Conservation (phyloP, 1,140 invertebrate genomes). For the Conus betulinus region DNA sequence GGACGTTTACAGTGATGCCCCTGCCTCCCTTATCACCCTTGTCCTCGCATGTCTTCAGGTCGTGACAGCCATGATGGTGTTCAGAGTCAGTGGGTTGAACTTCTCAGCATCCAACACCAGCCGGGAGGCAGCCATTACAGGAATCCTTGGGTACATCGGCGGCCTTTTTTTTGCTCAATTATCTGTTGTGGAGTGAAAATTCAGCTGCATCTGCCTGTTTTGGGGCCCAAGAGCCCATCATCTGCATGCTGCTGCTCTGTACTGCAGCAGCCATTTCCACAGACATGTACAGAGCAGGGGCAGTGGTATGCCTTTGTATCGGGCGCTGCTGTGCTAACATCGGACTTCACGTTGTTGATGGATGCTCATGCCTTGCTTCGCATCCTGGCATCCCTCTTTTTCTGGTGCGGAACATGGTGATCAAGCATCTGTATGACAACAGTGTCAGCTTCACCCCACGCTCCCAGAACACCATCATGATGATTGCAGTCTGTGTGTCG, state of each 20-base stretch:
- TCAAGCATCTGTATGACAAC: conserved; percentile 17
- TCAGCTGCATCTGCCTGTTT: conserved; percentile 1
- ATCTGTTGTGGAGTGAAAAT: conserved; percentile 1
- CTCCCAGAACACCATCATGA: conserved; percentile 6
- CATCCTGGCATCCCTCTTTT: conserved; percentile 1
- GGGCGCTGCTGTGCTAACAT: not conserved
- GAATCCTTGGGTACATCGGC: not conserved
- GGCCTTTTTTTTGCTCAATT: not conserved
- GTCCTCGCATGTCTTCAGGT: not conserved
- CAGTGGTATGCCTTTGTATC: not conserved
- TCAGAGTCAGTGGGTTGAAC: not conserved
- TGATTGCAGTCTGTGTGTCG: not conserved
- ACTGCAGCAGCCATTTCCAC: conserved; percentile 4
- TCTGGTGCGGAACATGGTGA: not conserved
- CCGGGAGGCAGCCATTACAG: not conserved
- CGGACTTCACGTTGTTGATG: not conserved
- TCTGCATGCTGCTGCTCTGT: conserved; percentile 14
- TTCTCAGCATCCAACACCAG: conserved; percentile 16
- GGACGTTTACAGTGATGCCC: not conserved
- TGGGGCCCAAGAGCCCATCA: conserved; percentile 4
- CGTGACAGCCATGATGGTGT: not conserved
- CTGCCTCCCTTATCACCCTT: not conserved
- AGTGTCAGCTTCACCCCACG: not conserved
- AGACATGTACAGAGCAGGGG: not conserved
- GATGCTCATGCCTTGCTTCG: not conserved